Percentiles rank a stretch among this genome's conserved stretches.
Evolutionary conservation across 2,113 vertebrate species (phyloP).

Genomic region (Perca flavescens): DNA sequence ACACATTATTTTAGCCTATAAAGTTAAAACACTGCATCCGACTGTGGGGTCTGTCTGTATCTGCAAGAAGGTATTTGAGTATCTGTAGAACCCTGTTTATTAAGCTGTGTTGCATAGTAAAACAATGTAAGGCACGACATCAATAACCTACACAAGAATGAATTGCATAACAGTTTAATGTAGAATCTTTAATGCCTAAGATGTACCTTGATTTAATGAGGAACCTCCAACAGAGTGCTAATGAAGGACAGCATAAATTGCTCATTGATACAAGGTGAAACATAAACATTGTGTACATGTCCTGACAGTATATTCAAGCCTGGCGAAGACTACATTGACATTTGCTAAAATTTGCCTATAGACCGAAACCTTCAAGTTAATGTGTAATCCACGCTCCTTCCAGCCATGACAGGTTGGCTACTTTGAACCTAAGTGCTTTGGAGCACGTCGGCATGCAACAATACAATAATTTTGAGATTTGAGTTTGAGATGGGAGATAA

Average conservation of each 20-base stretch:
- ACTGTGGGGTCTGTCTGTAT: neutral
- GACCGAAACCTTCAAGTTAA: neutral
- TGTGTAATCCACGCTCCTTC: neutral
- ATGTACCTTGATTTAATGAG: constrained; percentile 11
- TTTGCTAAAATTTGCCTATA: neutral
- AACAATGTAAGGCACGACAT: accelerated
- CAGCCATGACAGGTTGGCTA: neutral
- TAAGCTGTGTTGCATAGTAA: neutral
- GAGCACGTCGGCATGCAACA: no score
- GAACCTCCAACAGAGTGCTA: neutral
- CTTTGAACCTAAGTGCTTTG: neutral
- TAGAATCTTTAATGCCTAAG: neutral
- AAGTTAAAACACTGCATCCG: neutral
- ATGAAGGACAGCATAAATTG: constrained; percentile 18
- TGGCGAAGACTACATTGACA: neutral
- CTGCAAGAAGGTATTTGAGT: no score
- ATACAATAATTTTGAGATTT: no score
- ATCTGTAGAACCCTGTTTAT: neutral
- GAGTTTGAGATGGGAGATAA: neutral
- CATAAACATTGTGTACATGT: neutral
- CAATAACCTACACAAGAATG: neutral
- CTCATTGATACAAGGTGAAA: neutral
- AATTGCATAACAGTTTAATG: neutral
- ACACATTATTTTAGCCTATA: no score
- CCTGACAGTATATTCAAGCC: neutral